Base-by-base conservation (phyloP, 2,797 vertebrate species). In the Australoheros facetus region DNA sequence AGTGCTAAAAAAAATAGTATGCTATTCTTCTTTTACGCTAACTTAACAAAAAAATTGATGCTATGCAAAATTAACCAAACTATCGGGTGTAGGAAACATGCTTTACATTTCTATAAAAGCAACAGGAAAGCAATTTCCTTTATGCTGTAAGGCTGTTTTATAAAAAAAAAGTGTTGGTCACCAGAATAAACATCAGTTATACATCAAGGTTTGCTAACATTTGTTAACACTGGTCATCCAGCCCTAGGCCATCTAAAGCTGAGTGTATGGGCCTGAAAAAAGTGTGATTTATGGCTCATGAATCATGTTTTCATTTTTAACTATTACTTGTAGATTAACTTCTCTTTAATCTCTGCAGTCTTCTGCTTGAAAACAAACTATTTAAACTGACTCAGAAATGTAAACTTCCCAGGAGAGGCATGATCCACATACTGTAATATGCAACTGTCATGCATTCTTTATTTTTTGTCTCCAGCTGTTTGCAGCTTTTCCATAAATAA, bases 401-500 rank as follows among this genome's bases (percentile, higher is more conserved):
- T 8, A 2, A 51, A 69, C 42, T 51, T 69, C 26, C 30, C 26
- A 8, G 62, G 45, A 69, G 42, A 51, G 17, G 26, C 7, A 1
- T 28, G 42, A 66, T 19, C 14, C 62, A 26, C 21, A 19, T 48
- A n/a, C n/a, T n/a, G n/a, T n/a, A 48, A 66, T 30, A 23, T 69
- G 23, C 2, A 0, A 5, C 4, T 54, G 53, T 54, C 4, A 4
- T 21, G 4, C 4, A 12, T 6, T 12, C 7, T 3, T 48, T 0
- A 0, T 12, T 4, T 17, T 7, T n/a, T 8, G n/a, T 21, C 2
- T 11, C 51, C 51, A 45, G 80, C 77, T 80, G 74, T 80, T 56
- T 51, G 51, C 59, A 72, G 51, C 30, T 56, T 73, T 37, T 85
- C 82, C 62, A 79, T 83, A 89, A 84, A 88, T 78, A 78, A 71